These are phyloP conservation scores for Propithecus coquereli DNA, from an alignment of 2,113 vertebrate species.

Conservation along the genomic window DNA sequence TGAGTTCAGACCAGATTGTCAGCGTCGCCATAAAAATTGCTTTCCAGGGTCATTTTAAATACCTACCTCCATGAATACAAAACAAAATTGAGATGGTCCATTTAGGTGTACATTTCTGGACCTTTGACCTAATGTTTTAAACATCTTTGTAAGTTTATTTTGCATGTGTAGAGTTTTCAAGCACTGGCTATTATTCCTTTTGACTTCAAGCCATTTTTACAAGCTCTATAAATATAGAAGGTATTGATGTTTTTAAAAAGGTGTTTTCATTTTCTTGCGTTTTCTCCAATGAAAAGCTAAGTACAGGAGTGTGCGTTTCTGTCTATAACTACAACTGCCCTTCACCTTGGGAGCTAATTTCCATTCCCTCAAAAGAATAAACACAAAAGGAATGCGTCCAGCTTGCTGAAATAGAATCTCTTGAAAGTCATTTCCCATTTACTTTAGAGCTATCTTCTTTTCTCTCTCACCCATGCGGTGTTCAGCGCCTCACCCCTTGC, in stretches of 20 bases:
- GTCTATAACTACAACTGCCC: not conserved
- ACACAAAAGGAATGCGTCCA: not conserved
- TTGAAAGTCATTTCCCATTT: not conserved
- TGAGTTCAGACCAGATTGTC: not conserved
- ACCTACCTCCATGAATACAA: not conserved
- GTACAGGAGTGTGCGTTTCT: not conserved
- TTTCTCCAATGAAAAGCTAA: constrained; percentile 20
- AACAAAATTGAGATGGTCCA: not conserved
- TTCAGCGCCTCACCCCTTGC: not conserved
- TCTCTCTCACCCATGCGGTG: not conserved
- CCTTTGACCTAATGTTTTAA: not conserved
- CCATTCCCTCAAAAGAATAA: not conserved
- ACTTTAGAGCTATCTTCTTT: not conserved
- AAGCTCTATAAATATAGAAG: constrained; percentile 19
- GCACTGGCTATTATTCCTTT: not conserved
- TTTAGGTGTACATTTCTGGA: fast-evolving
- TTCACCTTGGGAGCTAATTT: not conserved
- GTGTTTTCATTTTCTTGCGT: not conserved
- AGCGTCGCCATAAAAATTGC: not conserved
- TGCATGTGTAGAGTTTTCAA: not conserved
- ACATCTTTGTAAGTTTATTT: not conserved
- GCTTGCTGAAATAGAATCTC: not conserved
- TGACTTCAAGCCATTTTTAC: not conserved
- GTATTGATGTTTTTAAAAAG: not conserved
- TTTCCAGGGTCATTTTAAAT: not conserved